phyloP scores from a whole-genome alignment of 2,113 vertebrate genomes.

The Trichechus manatus region DNA sequence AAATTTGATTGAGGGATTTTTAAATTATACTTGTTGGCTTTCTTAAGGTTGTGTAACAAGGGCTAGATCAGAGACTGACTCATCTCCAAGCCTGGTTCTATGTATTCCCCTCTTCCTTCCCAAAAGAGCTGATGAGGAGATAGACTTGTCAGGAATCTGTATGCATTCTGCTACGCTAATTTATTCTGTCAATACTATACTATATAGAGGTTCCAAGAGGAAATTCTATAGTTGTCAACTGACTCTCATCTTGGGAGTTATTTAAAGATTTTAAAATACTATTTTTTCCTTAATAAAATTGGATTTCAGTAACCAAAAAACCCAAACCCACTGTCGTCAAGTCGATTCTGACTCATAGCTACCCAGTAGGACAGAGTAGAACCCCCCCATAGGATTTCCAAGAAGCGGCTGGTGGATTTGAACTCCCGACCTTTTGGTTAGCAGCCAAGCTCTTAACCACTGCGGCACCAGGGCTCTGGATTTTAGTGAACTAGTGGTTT shows the following conservation, averaged over 20 bases:
- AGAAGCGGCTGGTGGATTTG: too few species aligned
- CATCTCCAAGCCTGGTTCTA: constrained; percentile 18
- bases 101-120: background rate
- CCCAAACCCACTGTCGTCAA: too few species aligned
- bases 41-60: background rate
- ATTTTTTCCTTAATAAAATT: background rate
- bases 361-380: too few species aligned
- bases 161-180: background rate
- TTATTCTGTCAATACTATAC: constrained; percentile 5
- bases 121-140: background rate
- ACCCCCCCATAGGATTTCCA: too few species aligned
- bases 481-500: constrained; percentile 36
- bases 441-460: too few species aligned
- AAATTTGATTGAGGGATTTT: constrained; percentile 42
- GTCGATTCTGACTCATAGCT: too few species aligned
- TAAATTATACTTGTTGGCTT: constrained; percentile 13
- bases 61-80: constrained; percentile 4
- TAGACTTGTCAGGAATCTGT: constrained; percentile 11
- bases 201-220: background rate
- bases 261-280: constrained; percentile 9
- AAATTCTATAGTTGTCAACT: background rate
- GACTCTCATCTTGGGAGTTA: background rate
- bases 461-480: too few species aligned
- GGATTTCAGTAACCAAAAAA: background rate
- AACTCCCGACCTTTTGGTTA: too few species aligned